A percentile compares a stretch with the other conserved stretches of the same genome.
Evolutionary conservation across 2,797 vertebrate genomes (phyloP).

Genomic region (Lateolabrax maculatus): DNA sequence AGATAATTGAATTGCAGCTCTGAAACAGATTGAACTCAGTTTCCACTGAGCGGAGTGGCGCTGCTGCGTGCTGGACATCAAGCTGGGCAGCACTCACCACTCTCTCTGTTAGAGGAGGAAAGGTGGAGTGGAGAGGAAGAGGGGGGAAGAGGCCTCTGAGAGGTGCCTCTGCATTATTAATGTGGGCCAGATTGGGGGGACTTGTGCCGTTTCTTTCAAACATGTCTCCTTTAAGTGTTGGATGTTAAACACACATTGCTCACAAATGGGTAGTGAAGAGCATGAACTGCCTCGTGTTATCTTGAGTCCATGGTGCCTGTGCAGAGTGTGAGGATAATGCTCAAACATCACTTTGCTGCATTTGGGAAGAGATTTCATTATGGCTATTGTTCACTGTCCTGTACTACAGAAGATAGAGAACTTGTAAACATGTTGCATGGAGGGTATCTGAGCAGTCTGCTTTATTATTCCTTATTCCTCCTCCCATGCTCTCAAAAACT

Average conservation of each 20-base stretch:
- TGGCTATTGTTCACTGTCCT: constrained; percentile 45
- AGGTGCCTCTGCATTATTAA: constrained; percentile 85
- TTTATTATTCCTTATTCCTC: constrained; percentile 61
- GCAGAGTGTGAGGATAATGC: constrained; percentile 30
- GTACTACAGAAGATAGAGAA: constrained; percentile 44
- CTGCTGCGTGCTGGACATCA: constrained; percentile 79
- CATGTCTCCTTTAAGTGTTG: constrained; percentile 62
- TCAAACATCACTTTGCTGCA: constrained; percentile 32
- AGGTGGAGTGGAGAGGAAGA: constrained; percentile 63
- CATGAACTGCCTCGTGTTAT: constrained; percentile 39
- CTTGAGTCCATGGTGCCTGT: constrained; percentile 5
- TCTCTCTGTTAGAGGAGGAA: constrained; percentile 47
- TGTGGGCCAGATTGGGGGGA: constrained; percentile 74
- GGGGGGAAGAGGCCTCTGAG: constrained; percentile 62
- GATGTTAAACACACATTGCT: constrained; percentile 56
- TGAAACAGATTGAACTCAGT: constrained; percentile 89
- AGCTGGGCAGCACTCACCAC: constrained; percentile 80
- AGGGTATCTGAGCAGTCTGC: constrained; percentile 40
- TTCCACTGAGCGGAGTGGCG: constrained; percentile 78
- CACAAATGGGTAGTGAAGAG: constrained; percentile 42
- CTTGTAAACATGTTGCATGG: constrained; percentile 36
- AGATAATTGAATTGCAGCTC: constrained; percentile 87
- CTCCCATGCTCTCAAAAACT: constrained; percentile 39
- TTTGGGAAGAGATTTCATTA: constrained; percentile 42
- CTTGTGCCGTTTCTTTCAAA: constrained; percentile 58